phyloP scores from a whole-genome alignment of 2,888 invertebrate species.

The Lasioglossum lativentre region DNA sequence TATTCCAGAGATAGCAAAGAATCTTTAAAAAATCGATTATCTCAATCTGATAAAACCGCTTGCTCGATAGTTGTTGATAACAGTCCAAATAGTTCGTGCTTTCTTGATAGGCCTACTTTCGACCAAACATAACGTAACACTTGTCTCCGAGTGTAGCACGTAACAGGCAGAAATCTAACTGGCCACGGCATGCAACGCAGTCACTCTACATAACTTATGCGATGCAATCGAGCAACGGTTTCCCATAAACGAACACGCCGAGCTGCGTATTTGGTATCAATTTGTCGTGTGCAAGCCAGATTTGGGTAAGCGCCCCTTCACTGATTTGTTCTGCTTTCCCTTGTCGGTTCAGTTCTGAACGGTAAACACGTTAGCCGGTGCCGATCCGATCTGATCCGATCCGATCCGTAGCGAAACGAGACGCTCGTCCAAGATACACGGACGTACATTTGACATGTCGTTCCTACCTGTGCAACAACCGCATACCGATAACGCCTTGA shows the following conservation, averaged over 20 bases:
- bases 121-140: conserved; percentile 29
- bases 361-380: conserved; percentile 20
- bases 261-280: conserved; percentile 41
- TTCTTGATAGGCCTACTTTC: not conserved
- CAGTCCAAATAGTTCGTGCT: not conserved
- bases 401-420: conserved; percentile 4
- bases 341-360: conserved; percentile 19
- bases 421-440: conserved; percentile 18
- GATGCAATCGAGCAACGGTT: conserved; percentile 25
- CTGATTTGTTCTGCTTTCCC: conserved; percentile 57
- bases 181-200: conserved; percentile 9
- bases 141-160: conserved; percentile 17
- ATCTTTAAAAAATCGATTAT: not conserved
- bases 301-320: conserved; percentile 38
- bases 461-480: conserved; percentile 54
- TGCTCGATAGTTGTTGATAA: not conserved
- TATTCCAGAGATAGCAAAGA: not conserved
- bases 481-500: conserved; percentile 62
- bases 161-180: conserved; percentile 18
- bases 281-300: conserved; percentile 18
- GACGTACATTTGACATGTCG: conserved; percentile 29
- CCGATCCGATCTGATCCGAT: too few species aligned
- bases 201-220: conserved; percentile 33
- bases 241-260: conserved; percentile 51
- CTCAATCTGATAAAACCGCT: not conserved